Evolutionary conservation across 2,113 vertebrate genomes (phyloP), one percentile per base, ranked within the genome.

Genomic region (Eurystomus gularis): DNA sequence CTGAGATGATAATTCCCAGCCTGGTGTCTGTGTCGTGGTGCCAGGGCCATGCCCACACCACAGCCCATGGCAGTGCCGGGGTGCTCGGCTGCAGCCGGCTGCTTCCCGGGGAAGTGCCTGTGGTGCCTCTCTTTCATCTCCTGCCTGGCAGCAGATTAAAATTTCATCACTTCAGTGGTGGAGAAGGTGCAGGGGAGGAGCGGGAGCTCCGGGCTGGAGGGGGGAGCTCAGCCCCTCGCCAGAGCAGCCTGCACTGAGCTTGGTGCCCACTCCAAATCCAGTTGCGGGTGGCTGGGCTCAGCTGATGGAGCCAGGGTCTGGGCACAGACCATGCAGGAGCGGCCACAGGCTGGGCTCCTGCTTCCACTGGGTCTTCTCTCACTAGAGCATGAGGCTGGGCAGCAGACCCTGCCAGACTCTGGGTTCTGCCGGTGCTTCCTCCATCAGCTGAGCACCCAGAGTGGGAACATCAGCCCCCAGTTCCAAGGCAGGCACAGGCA

Each of bases 321-420:
- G 82, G 60, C 40, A 35, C 35, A 17, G 65, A 54, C 37, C 29
- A 0, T 1, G 35, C 33, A 11, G 35, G 4, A 14, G 15, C 35
- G 65, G 14, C 40, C 39, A 7, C 46, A 35, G 61, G 37, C 37
- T 0, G 0, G 23, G 51, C 26, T 91, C 42, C 61, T 58, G 46
- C 80, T 58, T 54, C 75, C 71, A 66, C 16, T 52, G 79, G 52
- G 24, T 28, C 14, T 68, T 44, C 28, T 37, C 35, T 72, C 0
- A 0, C 4, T 0, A 0, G 70, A 79, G n/a, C 40, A 81, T 0
- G 15, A 62, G 70, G 75, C 72, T 55, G 48, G 8, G 66, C 48
- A 68, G 68, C 77, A 68, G 44, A 25, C 13, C 3, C 13, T 17
- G 40, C 46, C 1, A 1, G 31, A 52, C 28, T 66, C 46, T 37